Conservation (phyloP, 2,797 vertebrate species). For the Esox masquinongy region DNA sequence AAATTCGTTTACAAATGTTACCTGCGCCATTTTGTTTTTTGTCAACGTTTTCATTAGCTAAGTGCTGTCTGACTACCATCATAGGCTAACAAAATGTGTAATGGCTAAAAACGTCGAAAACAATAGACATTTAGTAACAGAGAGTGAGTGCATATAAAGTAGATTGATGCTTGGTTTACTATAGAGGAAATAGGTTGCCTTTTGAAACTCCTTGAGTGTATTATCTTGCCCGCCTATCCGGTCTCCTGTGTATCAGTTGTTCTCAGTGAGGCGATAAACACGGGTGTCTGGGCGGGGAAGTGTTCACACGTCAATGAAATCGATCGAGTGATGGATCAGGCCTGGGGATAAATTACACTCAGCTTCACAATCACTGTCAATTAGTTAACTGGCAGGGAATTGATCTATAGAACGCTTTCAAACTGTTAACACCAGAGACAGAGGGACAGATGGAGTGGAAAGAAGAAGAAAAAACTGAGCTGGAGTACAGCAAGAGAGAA, state of each 20-base stretch:
- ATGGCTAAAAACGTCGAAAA: too few relatives aligned
- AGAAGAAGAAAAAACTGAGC: background rate
- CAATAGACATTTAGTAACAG: too few relatives aligned
- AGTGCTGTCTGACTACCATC: too few relatives aligned
- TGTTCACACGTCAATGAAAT: constrained; percentile 49
- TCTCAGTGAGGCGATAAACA: constrained; percentile 46
- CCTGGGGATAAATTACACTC: constrained; percentile 51
- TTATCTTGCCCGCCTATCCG: background rate
- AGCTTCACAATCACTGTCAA: constrained; percentile 57
- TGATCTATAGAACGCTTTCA: constrained; percentile 39
- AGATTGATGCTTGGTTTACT: too few relatives aligned
- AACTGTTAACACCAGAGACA: constrained; percentile 19
- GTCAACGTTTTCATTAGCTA: too few relatives aligned
- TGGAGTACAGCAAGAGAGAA: background rate
- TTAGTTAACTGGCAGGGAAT: constrained; percentile 62
- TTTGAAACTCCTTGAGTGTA: background rate
- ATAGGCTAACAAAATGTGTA: too few relatives aligned
- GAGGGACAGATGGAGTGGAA: background rate
- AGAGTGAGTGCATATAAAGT: too few relatives aligned
- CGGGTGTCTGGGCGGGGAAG: constrained; percentile 36
- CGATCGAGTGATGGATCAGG: constrained; percentile 60
- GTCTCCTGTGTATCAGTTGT: background rate
- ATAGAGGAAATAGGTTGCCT: too few relatives aligned
- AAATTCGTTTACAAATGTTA: too few relatives aligned
- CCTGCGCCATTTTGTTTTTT: too few relatives aligned